Conservation (phyloP, 1,140 invertebrate species). For the Oryctes rhinoceros region DNA sequence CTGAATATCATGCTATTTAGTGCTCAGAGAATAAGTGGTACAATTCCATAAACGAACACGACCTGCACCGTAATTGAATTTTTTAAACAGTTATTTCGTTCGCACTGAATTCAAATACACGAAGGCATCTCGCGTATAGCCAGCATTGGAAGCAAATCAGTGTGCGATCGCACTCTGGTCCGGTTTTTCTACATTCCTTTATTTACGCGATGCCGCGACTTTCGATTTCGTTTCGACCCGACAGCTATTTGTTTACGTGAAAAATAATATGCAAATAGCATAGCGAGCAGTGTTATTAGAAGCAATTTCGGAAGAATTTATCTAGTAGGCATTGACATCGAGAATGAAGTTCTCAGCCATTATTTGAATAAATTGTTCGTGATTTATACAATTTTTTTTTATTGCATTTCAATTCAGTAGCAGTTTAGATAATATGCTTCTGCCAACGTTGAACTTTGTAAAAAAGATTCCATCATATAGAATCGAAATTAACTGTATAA, state of each 20-base stretch:
- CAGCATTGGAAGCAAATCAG: not conserved
- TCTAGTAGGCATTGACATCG: not conserved
- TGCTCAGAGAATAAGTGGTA: not conserved
- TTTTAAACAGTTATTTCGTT: not conserved
- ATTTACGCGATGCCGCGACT: conserved; percentile 9
- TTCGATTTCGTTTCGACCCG: conserved; percentile 29
- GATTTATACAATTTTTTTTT: not conserved
- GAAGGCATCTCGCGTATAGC: not conserved
- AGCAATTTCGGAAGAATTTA: conserved; percentile 24
- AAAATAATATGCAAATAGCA: conserved; percentile 26
- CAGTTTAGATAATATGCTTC: not conserved
- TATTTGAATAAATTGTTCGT: not conserved
- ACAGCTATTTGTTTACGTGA: conserved; percentile 34
- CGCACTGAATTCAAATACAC: not conserved
- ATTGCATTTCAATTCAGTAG: not conserved
- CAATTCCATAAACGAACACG: not conserved
- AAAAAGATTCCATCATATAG: too few species aligned
- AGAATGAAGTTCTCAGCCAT: not conserved
- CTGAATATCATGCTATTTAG: not conserved
- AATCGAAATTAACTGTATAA: too few species aligned
- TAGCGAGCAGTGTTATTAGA: not conserved
- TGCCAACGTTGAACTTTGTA: too few species aligned
- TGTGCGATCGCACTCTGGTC: not conserved
- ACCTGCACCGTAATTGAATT: conserved; percentile 2
- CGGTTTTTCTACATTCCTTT: conserved; percentile 30